Conservation (phyloP, 2,888 invertebrate species). For the Prenolepis imparis region DNA sequence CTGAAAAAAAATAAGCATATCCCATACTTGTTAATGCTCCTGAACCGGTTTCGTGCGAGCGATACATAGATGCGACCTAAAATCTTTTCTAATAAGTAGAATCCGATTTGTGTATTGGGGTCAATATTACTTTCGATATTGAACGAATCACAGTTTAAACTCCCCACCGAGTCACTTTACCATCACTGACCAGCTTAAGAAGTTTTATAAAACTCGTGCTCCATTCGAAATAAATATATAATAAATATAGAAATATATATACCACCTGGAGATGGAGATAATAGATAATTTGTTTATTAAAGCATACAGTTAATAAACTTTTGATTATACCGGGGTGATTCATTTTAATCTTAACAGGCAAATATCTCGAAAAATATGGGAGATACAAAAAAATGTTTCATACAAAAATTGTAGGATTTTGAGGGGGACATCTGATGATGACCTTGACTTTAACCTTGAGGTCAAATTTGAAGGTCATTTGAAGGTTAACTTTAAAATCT, state of each 20-base stretch:
- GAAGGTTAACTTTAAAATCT: too few relatives aligned
- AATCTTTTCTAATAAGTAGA: constrained; percentile 38
- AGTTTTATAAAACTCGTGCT: background rate
- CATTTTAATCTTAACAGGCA: too few relatives aligned
- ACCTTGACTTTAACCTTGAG: too few relatives aligned
- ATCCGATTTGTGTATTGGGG: constrained; percentile 34
- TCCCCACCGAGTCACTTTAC: background rate
- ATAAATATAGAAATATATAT: background rate
- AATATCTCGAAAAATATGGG: too few relatives aligned
- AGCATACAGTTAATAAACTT: too few relatives aligned
- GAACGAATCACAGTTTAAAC: background rate
- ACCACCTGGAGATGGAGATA: too few relatives aligned
- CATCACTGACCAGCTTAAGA: background rate
- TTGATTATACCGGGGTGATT: too few relatives aligned
- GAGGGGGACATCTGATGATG: too few relatives aligned
- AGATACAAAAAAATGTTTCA: too few relatives aligned
- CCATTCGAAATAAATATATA: background rate
- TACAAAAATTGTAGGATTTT: too few relatives aligned
- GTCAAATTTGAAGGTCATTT: too few relatives aligned
- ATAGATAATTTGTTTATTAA: too few relatives aligned
- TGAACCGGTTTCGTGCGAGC: constrained; percentile 12
- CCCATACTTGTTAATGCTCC: constrained; percentile 58
- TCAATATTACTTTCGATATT: constrained; percentile 34
- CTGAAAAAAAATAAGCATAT: constrained; percentile 71
- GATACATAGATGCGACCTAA: constrained; percentile 38